phyloP scores from a whole-genome alignment of 2,113 vertebrate genomes.

The Pterophyllum scalare region DNA sequence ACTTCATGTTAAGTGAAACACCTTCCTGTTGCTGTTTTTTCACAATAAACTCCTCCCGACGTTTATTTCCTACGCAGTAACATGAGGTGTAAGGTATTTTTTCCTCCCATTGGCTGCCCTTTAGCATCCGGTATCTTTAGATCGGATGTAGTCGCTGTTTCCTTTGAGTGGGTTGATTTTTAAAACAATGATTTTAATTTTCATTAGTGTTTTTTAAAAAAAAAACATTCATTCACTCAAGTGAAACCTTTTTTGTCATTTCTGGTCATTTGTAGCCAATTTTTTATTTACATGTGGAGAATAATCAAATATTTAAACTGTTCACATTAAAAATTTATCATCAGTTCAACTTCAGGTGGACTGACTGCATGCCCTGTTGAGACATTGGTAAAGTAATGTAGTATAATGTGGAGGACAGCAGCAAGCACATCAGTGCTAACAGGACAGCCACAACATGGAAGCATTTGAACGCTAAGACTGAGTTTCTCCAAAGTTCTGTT shows the following conservation, averaged over 20 bases:
- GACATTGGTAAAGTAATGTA: neutral
- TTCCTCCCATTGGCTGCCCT: neutral
- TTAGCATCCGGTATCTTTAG: neutral
- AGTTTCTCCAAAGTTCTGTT: too few species aligned
- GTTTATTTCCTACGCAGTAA: neutral
- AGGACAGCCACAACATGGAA: neutral
- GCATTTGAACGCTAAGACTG: neutral
- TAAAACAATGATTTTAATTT: neutral
- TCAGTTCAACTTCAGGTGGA: neutral
- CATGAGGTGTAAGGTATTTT: neutral
- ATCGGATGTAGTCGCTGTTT: neutral
- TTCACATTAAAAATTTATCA: neutral
- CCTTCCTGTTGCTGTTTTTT: neutral
- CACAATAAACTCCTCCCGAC: neutral
- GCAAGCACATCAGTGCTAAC: neutral
- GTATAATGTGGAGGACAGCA: neutral
- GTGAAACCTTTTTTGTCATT: too few species aligned
- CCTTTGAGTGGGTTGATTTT: neutral
- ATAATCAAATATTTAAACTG: neutral
- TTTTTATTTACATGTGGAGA: neutral
- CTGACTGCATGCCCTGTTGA: neutral
- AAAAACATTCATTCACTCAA: too few species aligned
- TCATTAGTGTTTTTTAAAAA: neutral
- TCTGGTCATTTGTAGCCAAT: neutral
- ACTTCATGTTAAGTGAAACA: neutral